Percentiles rank a stretch among this genome's conserved stretches.
Conservation (phyloP, 2,113 vertebrate genomes). For the Colius striatus region DNA sequence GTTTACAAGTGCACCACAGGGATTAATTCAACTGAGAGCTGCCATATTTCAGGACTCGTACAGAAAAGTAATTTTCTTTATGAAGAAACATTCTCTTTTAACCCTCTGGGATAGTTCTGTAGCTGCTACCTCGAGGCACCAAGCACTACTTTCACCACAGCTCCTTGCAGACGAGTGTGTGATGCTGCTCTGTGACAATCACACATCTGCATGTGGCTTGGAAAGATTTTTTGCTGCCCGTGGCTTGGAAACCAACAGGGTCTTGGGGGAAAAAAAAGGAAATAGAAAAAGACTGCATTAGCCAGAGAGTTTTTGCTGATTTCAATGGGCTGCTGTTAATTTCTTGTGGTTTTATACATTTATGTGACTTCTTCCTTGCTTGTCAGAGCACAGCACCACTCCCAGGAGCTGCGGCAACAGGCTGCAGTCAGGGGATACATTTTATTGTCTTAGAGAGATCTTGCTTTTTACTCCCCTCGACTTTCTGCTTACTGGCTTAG, state of each 20-base stretch:
- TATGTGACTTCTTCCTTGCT: background rate
- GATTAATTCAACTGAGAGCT: constrained; percentile 36
- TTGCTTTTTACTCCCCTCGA: background rate
- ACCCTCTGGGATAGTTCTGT: background rate
- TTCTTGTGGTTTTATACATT: background rate
- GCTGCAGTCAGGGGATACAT: background rate
- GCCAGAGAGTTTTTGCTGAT: background rate
- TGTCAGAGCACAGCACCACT: background rate
- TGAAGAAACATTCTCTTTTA: background rate
- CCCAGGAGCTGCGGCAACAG: background rate
- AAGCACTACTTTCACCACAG: background rate
- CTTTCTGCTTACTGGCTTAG: background rate
- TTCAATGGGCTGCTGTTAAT: background rate
- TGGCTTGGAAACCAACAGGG: background rate
- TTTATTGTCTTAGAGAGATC: background rate
- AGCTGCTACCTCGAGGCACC: background rate
- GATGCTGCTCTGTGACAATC: background rate
- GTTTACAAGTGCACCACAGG: background rate
- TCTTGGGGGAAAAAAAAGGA: background rate
- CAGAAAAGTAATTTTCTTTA: constrained; percentile 18
- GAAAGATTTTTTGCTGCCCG: background rate
- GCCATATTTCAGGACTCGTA: background rate
- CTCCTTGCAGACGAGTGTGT: background rate
- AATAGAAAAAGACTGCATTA: background rate
- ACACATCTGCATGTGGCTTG: fast-evolving